Evolutionary conservation across 2,797 vertebrate genomes (phyloP).

Genomic region (Echeneis naucrates): DNA sequence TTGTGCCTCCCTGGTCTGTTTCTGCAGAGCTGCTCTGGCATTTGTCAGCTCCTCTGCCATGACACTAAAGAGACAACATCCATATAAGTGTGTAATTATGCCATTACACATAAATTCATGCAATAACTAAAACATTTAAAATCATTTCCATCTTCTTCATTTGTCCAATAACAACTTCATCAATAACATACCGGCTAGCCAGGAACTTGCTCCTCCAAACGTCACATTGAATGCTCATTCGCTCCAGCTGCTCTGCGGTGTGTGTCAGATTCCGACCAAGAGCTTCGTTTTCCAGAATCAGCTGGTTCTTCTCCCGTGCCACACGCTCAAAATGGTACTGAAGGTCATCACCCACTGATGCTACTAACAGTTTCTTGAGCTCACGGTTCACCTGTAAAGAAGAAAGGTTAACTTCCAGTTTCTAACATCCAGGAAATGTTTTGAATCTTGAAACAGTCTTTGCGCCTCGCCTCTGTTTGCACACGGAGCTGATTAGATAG

Average conservation of each 20-base stretch:
- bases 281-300: constrained; percentile 95
- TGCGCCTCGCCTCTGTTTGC: constrained; percentile 92
- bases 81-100: not conserved
- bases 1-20: constrained; percentile 93
- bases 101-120: not conserved
- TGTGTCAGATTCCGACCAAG: constrained; percentile 87
- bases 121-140: not conserved
- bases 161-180: not conserved
- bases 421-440: not conserved
- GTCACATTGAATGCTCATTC: constrained; percentile 98
- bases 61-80: constrained; percentile 84
- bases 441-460: not conserved
- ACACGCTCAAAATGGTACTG: constrained; percentile 97
- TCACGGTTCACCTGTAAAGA: constrained; percentile 92
- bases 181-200: constrained; percentile 90
- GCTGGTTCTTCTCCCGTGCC: constrained; percentile 95
- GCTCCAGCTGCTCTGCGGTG: constrained; percentile 92
- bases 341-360: constrained; percentile 95
- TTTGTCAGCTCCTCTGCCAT: constrained; percentile 97
- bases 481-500: constrained; percentile 95
- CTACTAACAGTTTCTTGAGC: constrained; percentile 95
- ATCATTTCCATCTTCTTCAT: not conserved
- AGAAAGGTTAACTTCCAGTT: not conserved
- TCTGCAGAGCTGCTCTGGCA: constrained; percentile 89
- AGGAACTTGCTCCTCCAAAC: constrained; percentile 99